These are phyloP conservation scores for Actias luna DNA, from an alignment of 2,888 invertebrate species.

Conservation along the genomic window DNA sequence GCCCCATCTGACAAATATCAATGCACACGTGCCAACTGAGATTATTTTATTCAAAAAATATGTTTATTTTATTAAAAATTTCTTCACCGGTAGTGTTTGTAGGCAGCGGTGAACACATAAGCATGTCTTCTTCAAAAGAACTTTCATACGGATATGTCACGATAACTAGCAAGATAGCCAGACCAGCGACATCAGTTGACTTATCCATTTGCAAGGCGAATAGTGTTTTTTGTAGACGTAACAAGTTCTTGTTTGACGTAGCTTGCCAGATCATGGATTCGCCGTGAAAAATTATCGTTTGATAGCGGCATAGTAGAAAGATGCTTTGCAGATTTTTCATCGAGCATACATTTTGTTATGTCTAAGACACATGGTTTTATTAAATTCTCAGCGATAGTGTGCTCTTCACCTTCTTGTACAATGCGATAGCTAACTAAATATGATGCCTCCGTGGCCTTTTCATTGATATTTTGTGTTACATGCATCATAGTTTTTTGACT, in stretches of 20 bases:
- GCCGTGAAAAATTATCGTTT: slow-evolving; percentile 41
- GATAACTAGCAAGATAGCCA: slow-evolving; percentile 39
- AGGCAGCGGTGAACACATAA: slow-evolving; percentile 33
- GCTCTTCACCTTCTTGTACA: slow-evolving; percentile 33
- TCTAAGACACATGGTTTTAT: slow-evolving; percentile 31
- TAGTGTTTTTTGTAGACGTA: slow-evolving; percentile 27
- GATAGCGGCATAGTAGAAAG: slow-evolving; percentile 40
- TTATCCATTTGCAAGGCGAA: slow-evolving; percentile 40
- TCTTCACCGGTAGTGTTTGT: slow-evolving; percentile 34
- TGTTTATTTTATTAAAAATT: too few relatives aligned
- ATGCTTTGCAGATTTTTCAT: slow-evolving; percentile 42
- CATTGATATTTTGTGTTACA: slow-evolving; percentile 32
- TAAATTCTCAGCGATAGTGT: slow-evolving; percentile 41
- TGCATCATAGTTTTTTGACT: slow-evolving; percentile 33
- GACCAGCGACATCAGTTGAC: slow-evolving; percentile 30
- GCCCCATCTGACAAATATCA: too few relatives aligned
- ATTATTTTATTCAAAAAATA: too few relatives aligned
- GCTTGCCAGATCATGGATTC: slow-evolving; percentile 37
- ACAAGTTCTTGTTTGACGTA: slow-evolving; percentile 38
- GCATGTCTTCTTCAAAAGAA: slow-evolving; percentile 31
- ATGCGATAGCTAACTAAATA: too few relatives aligned
- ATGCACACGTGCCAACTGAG: too few relatives aligned
- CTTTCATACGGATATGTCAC: slow-evolving; percentile 38
- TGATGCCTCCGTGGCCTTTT: slow-evolving; percentile 39
- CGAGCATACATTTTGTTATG: too few relatives aligned